Percentiles rank a stretch among this genome's conserved stretches.
Conservation (phyloP, 1,140 invertebrate genomes). For the Propsilocerus akamusi region DNA sequence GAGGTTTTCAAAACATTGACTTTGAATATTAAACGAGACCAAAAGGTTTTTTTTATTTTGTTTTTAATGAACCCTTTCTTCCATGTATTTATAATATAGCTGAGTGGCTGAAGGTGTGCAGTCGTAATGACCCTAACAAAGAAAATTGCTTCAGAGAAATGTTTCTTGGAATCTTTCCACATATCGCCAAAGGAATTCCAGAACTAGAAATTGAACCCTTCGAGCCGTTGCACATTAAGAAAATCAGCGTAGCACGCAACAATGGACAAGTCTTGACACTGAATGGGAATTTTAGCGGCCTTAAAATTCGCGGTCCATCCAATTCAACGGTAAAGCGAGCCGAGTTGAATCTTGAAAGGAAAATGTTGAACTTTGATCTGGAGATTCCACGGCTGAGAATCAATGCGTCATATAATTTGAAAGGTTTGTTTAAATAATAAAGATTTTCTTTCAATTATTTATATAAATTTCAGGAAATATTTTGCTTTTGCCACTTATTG, state of each 20-base stretch:
- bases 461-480: slow-evolving; percentile 20
- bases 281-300: slow-evolving; percentile 25
- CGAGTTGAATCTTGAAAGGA: slow-evolving; percentile 26
- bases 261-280: slow-evolving; percentile 26
- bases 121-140: slow-evolving; percentile 19
- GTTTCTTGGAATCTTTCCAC: slow-evolving; percentile 20
- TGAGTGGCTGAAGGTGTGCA: slow-evolving; percentile 18
- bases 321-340: slow-evolving; percentile 23
- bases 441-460: neutral
- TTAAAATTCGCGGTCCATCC: slow-evolving; percentile 27
- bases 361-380: slow-evolving; percentile 28
- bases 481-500: slow-evolving; percentile 31
- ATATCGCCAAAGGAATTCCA: slow-evolving; percentile 24
- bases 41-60: neutral
- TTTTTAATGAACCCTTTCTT: too few species aligned
- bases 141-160: slow-evolving; percentile 19
- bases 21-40: neutral
- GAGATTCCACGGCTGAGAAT: slow-evolving; percentile 29
- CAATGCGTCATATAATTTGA: slow-evolving; percentile 32
- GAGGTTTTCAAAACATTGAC: neutral
- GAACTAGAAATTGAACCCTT: slow-evolving; percentile 28
- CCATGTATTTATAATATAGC: too few species aligned
- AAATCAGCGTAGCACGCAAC: slow-evolving; percentile 23
- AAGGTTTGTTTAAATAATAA: slow-evolving; percentile 16
- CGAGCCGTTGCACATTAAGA: slow-evolving; percentile 27